These are phyloP conservation scores for Spinibarbus caldwelli DNA, from an alignment of 2,797 vertebrate genomes.

Conservation along the genomic window DNA sequence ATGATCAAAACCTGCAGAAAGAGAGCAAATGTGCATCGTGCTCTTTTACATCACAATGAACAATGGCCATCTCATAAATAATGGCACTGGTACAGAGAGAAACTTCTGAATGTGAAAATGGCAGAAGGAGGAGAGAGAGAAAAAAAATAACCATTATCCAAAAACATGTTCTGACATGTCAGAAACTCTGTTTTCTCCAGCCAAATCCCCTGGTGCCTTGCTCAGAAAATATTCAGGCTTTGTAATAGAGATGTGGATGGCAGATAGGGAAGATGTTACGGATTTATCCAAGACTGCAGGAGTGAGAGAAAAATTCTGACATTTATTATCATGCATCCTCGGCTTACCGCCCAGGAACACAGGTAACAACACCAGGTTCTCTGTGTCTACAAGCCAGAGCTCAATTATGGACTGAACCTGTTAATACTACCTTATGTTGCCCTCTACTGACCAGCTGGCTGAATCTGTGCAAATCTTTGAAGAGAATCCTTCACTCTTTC, in stretches of 20 bases:
- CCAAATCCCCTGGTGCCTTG: conserved; percentile 77
- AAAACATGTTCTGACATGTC: conserved; percentile 85
- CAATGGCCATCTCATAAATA: conserved; percentile 84
- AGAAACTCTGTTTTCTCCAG: conserved; percentile 81
- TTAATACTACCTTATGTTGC: conserved; percentile 63
- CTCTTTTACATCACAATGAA: conserved; percentile 88
- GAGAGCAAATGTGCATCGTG: conserved; percentile 72
- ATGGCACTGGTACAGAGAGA: conserved; percentile 79
- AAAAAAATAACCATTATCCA: conserved; percentile 82
- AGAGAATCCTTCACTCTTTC: background rate
- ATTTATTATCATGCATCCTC: conserved; percentile 55
- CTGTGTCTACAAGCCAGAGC: conserved; percentile 48
- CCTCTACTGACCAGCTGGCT: conserved; percentile 68
- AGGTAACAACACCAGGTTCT: conserved; percentile 57
- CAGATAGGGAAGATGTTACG: conserved; percentile 67
- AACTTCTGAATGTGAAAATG: conserved; percentile 71
- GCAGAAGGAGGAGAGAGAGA: conserved; percentile 53
- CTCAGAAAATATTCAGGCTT: conserved; percentile 79
- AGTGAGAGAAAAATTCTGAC: conserved; percentile 62
- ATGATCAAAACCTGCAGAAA: conserved; percentile 82
- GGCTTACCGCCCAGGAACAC: conserved; percentile 58
- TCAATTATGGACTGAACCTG: background rate
- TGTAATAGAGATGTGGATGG: conserved; percentile 72
- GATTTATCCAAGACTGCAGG: conserved; percentile 61
- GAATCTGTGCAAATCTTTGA: background rate